phyloP scores from a whole-genome alignment of 2,888 invertebrate genomes.

The Argyra leucocephala region DNA sequence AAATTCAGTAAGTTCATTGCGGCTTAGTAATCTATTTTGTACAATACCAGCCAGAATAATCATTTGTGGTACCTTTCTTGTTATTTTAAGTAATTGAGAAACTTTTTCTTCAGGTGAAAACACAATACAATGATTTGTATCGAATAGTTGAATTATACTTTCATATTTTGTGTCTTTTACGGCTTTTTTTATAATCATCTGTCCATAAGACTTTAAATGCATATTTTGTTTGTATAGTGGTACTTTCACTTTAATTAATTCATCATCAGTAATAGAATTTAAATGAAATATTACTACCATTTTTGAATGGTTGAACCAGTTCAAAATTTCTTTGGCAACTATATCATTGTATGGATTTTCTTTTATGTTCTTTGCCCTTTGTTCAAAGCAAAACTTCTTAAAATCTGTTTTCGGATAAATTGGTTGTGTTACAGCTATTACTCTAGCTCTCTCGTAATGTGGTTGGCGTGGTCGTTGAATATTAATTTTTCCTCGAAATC shows the following conservation, averaged over 20 bases:
- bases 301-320: slow-evolving; percentile 61
- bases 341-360: slow-evolving; percentile 65
- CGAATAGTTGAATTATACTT: slow-evolving; percentile 54
- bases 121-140: slow-evolving; percentile 55
- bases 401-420: slow-evolving; percentile 48
- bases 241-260: slow-evolving; percentile 55
- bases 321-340: slow-evolving; percentile 59
- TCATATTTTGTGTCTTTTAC: slow-evolving; percentile 59
- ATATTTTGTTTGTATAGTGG: slow-evolving; percentile 57
- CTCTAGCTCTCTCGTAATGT: slow-evolving; percentile 58
- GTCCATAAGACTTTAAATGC: slow-evolving; percentile 58
- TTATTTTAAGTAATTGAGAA: slow-evolving; percentile 51
- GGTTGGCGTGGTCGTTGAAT: slow-evolving; percentile 62
- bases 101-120: slow-evolving; percentile 61
- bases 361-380: background rate
- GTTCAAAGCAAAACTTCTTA: slow-evolving; percentile 48
- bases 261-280: slow-evolving; percentile 59
- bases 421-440: slow-evolving; percentile 58
- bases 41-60: slow-evolving; percentile 68
- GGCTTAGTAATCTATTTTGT: slow-evolving; percentile 57
- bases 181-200: slow-evolving; percentile 56
- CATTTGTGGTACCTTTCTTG: slow-evolving; percentile 62
- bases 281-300: slow-evolving; percentile 63
- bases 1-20: slow-evolving; percentile 58
- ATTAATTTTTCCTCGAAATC: slow-evolving; percentile 68